Percentiles rank a stretch among this genome's conserved stretches.
Evolutionary conservation across 1,140 invertebrate genomes (phyloP).

Genomic region (Brachionus angularis): DNA sequence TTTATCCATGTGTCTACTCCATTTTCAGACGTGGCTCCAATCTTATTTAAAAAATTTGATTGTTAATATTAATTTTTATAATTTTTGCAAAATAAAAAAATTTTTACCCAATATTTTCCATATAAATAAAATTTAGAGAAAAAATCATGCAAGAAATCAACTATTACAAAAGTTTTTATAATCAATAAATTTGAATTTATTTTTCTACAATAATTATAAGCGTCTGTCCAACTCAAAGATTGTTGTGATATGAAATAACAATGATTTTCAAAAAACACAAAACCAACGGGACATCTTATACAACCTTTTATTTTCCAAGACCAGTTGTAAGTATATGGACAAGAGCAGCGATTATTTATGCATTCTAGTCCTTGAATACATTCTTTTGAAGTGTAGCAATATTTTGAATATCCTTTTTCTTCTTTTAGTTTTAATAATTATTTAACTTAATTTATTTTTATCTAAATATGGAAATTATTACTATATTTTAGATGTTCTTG

Average conservation of each 20-base stretch:
- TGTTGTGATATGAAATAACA: constrained; percentile 4
- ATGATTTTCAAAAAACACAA: constrained; percentile 1
- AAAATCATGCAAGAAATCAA: constrained; percentile 21
- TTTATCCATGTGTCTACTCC: not conserved
- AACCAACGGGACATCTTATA: constrained; percentile 6
- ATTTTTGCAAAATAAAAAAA: too few relatives aligned
- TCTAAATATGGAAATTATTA: too few relatives aligned
- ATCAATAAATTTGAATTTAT: not conserved
- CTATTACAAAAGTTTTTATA: not conserved
- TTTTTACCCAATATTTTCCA: constrained; percentile 16
- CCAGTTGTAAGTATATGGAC: constrained; percentile 22
- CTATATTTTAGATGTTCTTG: too few relatives aligned
- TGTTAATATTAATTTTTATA: too few relatives aligned
- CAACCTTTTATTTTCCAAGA: not conserved
- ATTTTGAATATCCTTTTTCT: not conserved
- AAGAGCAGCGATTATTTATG: not conserved
- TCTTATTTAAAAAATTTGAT: too few relatives aligned
- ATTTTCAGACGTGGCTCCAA: not conserved
- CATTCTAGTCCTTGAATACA: constrained; percentile 5
- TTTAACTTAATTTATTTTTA: too few relatives aligned
- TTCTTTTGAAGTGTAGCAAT: not conserved
- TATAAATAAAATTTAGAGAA: constrained; percentile 3
- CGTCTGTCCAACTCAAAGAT: not conserved
- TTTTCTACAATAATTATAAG: constrained; percentile 7
- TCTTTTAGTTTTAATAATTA: not conserved